Conservation (phyloP, 2,113 vertebrate genomes). For the Rattus norvegicus region GRCr8 NC_086019.1:64609501-64610000, state of each 20-base stretch:
- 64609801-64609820: neutral
- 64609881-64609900: fast-evolving
- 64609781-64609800: neutral
- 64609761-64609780: no score
- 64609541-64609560: neutral
- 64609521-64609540: no score
- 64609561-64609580: neutral
- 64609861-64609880: neutral
- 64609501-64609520: neutral
- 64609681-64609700: no score
- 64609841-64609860: no score
- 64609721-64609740: neutral
- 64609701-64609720: neutral
- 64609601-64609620: neutral
- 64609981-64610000: neutral
- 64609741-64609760: neutral
- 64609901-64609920: neutral
- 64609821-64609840: neutral
- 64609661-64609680: neutral
- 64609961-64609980: neutral
- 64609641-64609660: neutral
- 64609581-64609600: neutral
- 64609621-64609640: no score
- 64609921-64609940: no score
- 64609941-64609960: fast-evolving